Conservation (phyloP, 1,140 invertebrate genomes). For the Brachionus koreanus region DNA sequence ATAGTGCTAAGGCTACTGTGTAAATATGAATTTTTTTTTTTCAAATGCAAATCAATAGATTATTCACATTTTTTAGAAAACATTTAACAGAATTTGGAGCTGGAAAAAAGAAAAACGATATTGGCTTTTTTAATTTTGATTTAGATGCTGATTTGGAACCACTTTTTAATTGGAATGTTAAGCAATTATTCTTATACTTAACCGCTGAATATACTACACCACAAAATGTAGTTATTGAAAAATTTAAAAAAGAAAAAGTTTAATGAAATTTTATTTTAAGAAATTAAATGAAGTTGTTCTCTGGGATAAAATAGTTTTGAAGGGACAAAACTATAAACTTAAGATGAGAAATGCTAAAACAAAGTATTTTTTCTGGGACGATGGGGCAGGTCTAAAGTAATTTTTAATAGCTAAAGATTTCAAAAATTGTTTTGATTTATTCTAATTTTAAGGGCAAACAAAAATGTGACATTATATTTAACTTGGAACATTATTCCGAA, state of each 20-base stretch:
- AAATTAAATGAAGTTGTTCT: slow-evolving; percentile 72
- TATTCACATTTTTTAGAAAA: slow-evolving; percentile 63
- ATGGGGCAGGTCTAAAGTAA: slow-evolving; percentile 89
- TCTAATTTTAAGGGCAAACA: slow-evolving; percentile 72
- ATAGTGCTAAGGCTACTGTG: neutral
- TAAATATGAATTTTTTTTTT: neutral
- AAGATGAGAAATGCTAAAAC: slow-evolving; percentile 90
- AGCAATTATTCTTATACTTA: slow-evolving; percentile 91
- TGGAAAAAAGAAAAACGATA: slow-evolving; percentile 85
- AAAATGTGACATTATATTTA: slow-evolving; percentile 85
- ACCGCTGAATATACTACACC: slow-evolving; percentile 90
- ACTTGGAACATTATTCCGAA: slow-evolving; percentile 99
- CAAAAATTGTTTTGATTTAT: slow-evolving; percentile 43
- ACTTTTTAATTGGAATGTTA: slow-evolving; percentile 99
- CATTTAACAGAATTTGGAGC: slow-evolving; percentile 93
- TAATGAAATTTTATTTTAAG: slow-evolving; percentile 57
- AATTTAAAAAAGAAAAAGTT: slow-evolving; percentile 7
- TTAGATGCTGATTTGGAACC: slow-evolving; percentile 67
- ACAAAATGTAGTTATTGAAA: slow-evolving; percentile 67
- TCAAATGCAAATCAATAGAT: neutral
- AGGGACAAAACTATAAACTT: slow-evolving; percentile 83
- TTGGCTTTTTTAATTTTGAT: slow-evolving; percentile 70
- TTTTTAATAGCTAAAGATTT: neutral
- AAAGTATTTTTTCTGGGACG: slow-evolving; percentile 99
- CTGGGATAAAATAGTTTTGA: slow-evolving; percentile 96